These are phyloP conservation scores for Coreoperca whiteheadi DNA, from an alignment of 2,113 vertebrate species.

Conservation along the genomic window DNA sequence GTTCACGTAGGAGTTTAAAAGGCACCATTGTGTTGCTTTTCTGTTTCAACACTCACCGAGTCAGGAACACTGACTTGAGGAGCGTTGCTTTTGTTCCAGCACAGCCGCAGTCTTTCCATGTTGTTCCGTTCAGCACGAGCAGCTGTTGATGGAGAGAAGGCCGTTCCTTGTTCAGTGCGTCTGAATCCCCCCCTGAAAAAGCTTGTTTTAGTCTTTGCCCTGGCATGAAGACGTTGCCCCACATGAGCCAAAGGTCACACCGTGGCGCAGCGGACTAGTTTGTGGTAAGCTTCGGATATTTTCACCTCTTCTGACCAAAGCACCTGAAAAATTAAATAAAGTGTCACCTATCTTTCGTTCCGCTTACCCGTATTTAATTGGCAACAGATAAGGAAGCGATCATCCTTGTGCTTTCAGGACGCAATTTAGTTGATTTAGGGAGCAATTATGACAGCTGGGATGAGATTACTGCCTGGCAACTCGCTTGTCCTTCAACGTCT, in stretches of 20 bases:
- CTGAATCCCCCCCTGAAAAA: too few species aligned
- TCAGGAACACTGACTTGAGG: not conserved
- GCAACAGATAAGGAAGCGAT: conserved; percentile 12
- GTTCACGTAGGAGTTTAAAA: not conserved
- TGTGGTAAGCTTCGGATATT: not conserved
- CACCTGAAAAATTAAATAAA: too few species aligned
- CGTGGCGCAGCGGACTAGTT: not conserved
- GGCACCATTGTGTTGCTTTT: not conserved
- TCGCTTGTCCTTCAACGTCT: conserved; percentile 40
- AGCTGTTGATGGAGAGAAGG: not conserved
- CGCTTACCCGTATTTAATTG: not conserved
- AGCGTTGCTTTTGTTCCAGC: not conserved
- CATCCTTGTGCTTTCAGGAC: not conserved
- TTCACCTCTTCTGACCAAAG: not conserved
- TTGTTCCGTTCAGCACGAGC: not conserved
- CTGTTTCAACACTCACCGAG: not conserved
- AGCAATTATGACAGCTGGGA: conserved; percentile 31
- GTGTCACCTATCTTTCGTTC: not conserved
- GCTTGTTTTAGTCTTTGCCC: not conserved
- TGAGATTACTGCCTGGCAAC: conserved; percentile 45
- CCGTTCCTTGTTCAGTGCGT: not conserved
- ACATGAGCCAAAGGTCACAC: not conserved
- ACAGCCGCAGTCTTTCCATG: not conserved
- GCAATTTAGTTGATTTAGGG: conserved; percentile 26
- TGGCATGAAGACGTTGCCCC: not conserved